Evolutionary conservation across 2,888 invertebrate genomes (phyloP).

Genomic region (Microctonus aethiopoides): DNA sequence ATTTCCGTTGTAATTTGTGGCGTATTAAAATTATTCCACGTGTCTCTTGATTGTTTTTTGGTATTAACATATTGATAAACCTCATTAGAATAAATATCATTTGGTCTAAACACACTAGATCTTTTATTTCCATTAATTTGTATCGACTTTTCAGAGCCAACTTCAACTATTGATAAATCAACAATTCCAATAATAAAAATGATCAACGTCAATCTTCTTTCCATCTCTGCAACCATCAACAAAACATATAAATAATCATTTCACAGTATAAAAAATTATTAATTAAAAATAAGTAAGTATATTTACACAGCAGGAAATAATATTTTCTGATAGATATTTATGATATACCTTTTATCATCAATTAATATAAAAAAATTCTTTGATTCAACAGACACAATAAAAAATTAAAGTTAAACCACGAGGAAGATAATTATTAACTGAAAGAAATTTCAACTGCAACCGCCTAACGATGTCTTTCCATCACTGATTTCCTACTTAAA

Average conservation of each 20-base stretch:
- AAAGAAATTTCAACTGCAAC: slow-evolving; percentile 3
- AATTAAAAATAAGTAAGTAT: too few species aligned
- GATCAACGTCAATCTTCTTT: slow-evolving; percentile 10
- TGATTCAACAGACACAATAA: neutral
- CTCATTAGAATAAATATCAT: neutral
- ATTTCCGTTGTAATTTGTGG: neutral
- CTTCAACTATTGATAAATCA: neutral
- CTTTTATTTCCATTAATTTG: neutral
- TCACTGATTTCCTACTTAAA: neutral
- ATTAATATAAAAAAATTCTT: too few species aligned
- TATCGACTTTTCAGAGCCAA: neutral
- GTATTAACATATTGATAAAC: neutral
- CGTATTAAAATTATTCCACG: neutral
- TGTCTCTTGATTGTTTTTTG: neutral
- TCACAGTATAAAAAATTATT: neutral
- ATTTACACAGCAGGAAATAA: too few species aligned
- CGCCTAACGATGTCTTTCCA: slow-evolving; percentile 7
- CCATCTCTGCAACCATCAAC: slow-evolving; percentile 18
- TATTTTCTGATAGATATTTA: too few species aligned
- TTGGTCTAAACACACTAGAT: neutral
- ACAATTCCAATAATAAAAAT: slow-evolving; percentile 11
- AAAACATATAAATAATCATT: neutral
- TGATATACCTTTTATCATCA: too few species aligned
- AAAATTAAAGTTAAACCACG: neutral
- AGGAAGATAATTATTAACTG: slow-evolving; percentile 2